Evolutionary conservation across 2,888 invertebrate species (phyloP).

Genomic region (Rhagonycha lutea): DNA sequence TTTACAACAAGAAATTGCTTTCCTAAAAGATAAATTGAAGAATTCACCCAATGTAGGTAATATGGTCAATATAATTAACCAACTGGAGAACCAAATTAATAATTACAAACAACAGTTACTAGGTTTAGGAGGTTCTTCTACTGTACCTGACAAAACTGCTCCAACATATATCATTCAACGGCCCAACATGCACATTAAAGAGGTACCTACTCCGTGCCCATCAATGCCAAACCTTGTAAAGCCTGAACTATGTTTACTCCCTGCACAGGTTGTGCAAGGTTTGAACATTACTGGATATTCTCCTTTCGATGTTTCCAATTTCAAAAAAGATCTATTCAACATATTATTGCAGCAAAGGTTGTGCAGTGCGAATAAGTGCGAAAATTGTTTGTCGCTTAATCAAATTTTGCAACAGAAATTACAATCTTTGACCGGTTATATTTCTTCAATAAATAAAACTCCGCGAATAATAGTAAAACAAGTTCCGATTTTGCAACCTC

Average conservation of each 20-base stretch:
- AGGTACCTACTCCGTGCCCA: conserved; percentile 6
- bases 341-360: background rate
- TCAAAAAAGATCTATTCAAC: conserved; percentile 7
- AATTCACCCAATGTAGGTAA: background rate
- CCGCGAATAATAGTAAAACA: conserved; percentile 1
- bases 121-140: background rate
- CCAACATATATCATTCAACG: background rate
- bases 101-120: background rate
- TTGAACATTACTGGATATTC: background rate
- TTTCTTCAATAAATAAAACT: background rate
- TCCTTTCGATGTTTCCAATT: background rate
- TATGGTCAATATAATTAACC: background rate
- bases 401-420: background rate
- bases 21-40: background rate
- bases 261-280: background rate
- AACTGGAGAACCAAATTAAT: background rate
- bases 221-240: conserved; percentile 1
- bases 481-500: background rate
- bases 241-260: conserved; percentile 1
- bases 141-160: background rate
- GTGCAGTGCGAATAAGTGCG: background rate
- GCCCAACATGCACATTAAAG: conserved; percentile 10
- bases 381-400: background rate
- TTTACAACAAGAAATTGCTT: background rate
- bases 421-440: background rate